A percentile compares a stretch with the other conserved stretches of the same genome.
These are phyloP conservation scores for Dryoscopus gambensis DNA, from an alignment of 2,113 vertebrate species.

Conservation along the genomic window DNA sequence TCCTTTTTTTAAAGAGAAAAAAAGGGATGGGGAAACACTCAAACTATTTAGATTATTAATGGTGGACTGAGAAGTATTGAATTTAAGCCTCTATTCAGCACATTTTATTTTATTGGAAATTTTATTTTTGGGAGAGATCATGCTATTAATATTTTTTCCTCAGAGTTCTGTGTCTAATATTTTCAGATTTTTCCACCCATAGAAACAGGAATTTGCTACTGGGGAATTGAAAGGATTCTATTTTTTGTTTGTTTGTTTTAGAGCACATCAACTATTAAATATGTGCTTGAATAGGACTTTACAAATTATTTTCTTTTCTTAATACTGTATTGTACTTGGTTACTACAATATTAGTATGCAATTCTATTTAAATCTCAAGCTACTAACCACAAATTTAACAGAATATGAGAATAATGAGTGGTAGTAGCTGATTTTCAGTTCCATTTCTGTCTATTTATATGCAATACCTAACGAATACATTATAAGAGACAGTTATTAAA, in stretches of 20 bases:
- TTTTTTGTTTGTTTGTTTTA: not conserved
- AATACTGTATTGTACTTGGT: slow-evolving; percentile 34
- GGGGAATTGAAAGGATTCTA: not conserved
- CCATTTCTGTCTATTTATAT: slow-evolving; percentile 17
- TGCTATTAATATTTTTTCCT: not conserved
- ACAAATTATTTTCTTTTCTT: not conserved
- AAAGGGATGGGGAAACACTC: not conserved
- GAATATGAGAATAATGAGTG: not conserved
- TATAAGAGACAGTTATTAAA: not conserved
- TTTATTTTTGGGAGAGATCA: not conserved
- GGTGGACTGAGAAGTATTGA: not conserved
- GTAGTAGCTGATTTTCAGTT: slow-evolving; percentile 18
- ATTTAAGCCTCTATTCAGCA: not conserved
- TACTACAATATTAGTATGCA: slow-evolving; percentile 6
- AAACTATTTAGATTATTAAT: not conserved
- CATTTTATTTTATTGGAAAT: not conserved
- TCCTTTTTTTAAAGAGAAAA: not conserved
- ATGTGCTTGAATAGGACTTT: slow-evolving; percentile 13
- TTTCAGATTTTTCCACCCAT: not conserved
- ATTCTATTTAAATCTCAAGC: slow-evolving; percentile 12
- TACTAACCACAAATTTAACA: not conserved
- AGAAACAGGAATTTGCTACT: not conserved
- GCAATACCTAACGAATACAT: slow-evolving; percentile 19
- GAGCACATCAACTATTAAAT: not conserved
- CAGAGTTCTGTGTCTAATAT: not conserved